These are phyloP conservation scores for Frieseomelitta varia DNA, from an alignment of 1,140 invertebrate genomes.

Conservation along the genomic window DNA sequence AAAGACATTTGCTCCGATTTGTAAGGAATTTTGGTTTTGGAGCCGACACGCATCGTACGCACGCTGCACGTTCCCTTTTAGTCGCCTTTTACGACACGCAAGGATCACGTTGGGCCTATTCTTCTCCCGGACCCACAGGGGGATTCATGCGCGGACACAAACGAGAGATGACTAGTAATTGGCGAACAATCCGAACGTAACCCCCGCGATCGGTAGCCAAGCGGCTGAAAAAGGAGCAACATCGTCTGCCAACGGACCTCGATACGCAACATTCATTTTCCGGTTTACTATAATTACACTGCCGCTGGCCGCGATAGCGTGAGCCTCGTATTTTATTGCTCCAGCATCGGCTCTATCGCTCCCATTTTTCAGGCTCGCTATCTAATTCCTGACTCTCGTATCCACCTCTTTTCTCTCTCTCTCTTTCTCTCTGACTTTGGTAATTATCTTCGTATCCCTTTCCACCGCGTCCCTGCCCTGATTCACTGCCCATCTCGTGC, in stretches of 20 bases:
- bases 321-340: conserved; percentile 54
- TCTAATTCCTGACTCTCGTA: conserved; percentile 50
- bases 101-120: too few species aligned
- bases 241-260: neutral
- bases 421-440: neutral
- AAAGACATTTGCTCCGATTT: too few species aligned
- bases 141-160: conserved; percentile 9
- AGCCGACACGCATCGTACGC: too few species aligned
- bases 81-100: conserved; percentile 56
- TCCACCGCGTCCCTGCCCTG: conserved; percentile 4
- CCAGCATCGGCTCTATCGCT: conserved; percentile 54
- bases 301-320: conserved; percentile 48
- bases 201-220: neutral
- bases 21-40: too few species aligned
- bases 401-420: conserved; percentile 1
- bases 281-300: conserved; percentile 56
- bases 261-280: conserved; percentile 44
- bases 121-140: too few species aligned
- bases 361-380: conserved; percentile 60
- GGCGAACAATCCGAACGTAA: conserved; percentile 7
- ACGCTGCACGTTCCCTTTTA: neutral
- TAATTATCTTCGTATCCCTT: conserved; percentile 56
- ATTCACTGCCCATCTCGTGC: neutral
- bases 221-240: neutral
- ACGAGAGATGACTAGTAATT: neutral